Evolutionary conservation across 2,113 vertebrate genomes (phyloP), one percentile per base, ranked within the genome.

Genomic region (Pterocles gutturalis): DNA sequence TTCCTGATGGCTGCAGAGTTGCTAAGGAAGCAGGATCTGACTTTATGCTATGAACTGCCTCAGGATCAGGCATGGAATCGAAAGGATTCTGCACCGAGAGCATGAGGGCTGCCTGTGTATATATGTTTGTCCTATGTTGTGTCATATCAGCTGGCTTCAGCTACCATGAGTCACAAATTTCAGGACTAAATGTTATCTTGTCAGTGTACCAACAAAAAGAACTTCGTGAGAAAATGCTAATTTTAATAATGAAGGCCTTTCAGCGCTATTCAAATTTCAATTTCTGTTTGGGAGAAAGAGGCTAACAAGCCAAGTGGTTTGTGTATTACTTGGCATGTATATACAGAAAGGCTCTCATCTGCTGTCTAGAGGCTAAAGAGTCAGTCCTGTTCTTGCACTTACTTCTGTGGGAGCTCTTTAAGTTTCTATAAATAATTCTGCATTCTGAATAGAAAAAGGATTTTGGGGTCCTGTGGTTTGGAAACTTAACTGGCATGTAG

Each of bases 21-120:
- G 64, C 83, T 82, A 78, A 91, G 89, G 72, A 95, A 78, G 87
- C 51, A 94, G 26, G 12, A 46, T 84, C 83, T 89, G 89, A 78
- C 55, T 89, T 72, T 20, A 10, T 61, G 45, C 33, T 62, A 15
- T 34, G 46, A 83, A 10, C 31, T 66, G 54, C 71, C 41, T 87
- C 55, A 54, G 67, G 76, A 78, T 92, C 33, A 81, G 51, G 19
- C 16, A 5, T 1, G 5, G 31, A 66, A 57, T 55, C 48, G 49
- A 71, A 41, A 75, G 36, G 45, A n/a, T 53, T 53, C 67, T 55
- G 34, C 1, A 0, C 1, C 1, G 2, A 28, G 31, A n/a, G 28
- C 7, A 6, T 0, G 0, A 24, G 53, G 24, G 19, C 31, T 89
- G 25, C 16, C 17, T 73, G 13, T 36, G 51, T 43, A 2, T 17